Evolutionary conservation across 1,140 invertebrate genomes (phyloP), one percentile per base, ranked within the genome.

Genomic region (Argopecten irradians): DNA sequence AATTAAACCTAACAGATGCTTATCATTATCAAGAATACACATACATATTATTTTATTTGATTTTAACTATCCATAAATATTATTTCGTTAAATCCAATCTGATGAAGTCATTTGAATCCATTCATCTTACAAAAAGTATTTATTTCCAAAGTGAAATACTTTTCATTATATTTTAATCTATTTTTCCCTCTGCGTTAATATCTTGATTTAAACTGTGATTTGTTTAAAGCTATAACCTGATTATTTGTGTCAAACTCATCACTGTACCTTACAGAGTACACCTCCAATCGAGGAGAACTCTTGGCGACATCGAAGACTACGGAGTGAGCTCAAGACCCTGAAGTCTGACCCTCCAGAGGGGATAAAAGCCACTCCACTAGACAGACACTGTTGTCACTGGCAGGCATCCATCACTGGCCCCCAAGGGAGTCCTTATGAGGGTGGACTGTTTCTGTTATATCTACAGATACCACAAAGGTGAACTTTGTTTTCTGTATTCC

Each of bases 351-450:
- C 98, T 34, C 97, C 98, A 0, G 98, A 99, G 94, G 98, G 98
- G 8, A 99, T 99, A 46, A 97, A 98, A 94, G 98, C 98, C 13
- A 97, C 97, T 83, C 98, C 98, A 2, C 95, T 99, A 85, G 98
- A 99, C 96, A 89, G 93, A 34, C 95, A 96, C 89, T 95, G 94
- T 86, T 95, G 94, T 91, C 94, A 95, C 86, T 96, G 95, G 95
- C 95, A 95, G 90, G 95, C 95, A 2, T 94, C 94, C 1, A 95
- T 96, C 28, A 94, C 94, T 46, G 95, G 95, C 32, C 95, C 95
- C 14, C 93, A 94, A 71, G 95, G 94, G 19, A 95, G 94, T 89
- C 95, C 95, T 0, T 96, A 95, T 90, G 94, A 96, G 96, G 97
- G 94, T 97, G 97, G 94, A 97, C 97, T 95, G 7, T 95, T 95